Percentiles rank a stretch among this genome's conserved stretches.
Conservation (phyloP, 92 coral and sea anemone genomes). For the Epizoanthus scotinus region DNA sequence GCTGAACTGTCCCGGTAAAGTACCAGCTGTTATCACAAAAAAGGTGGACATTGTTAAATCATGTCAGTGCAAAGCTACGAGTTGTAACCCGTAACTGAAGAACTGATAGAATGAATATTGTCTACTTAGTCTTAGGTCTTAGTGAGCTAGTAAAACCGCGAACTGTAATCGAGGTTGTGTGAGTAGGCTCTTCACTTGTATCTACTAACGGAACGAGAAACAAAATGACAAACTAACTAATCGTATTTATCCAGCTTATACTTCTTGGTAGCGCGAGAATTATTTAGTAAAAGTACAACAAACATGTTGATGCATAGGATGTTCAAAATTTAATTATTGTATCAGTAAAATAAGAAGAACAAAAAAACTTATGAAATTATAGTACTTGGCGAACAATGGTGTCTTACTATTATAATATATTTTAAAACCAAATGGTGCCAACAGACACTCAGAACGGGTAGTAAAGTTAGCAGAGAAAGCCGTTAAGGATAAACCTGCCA, state of each 20-base stretch:
- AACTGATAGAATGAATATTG: too few relatives aligned
- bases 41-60: slow-evolving; percentile 59
- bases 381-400: background rate
- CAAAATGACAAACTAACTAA: background rate
- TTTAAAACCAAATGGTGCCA: too few relatives aligned
- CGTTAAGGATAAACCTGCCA: too few relatives aligned
- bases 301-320: background rate
- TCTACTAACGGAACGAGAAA: too few relatives aligned
- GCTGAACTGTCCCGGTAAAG: slow-evolving; percentile 62
- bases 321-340: slow-evolving; percentile 8
- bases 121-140: too few relatives aligned
- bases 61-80: slow-evolving; percentile 55
- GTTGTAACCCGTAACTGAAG: slow-evolving; percentile 9
- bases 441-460: too few relatives aligned
- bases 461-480: too few relatives aligned
- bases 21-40: slow-evolving; percentile 51
- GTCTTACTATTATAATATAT: too few relatives aligned
- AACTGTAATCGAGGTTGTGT: too few relatives aligned
- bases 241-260: slow-evolving; percentile 13
- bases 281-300: background rate
- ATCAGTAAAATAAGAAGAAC: background rate
- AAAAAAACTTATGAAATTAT: background rate
- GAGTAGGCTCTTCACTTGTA: too few relatives aligned
- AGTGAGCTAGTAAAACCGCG: too few relatives aligned
- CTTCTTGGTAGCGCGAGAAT: too few relatives aligned